Conservation (phyloP, 2,113 vertebrate species). For the Cettia cetti region DNA sequence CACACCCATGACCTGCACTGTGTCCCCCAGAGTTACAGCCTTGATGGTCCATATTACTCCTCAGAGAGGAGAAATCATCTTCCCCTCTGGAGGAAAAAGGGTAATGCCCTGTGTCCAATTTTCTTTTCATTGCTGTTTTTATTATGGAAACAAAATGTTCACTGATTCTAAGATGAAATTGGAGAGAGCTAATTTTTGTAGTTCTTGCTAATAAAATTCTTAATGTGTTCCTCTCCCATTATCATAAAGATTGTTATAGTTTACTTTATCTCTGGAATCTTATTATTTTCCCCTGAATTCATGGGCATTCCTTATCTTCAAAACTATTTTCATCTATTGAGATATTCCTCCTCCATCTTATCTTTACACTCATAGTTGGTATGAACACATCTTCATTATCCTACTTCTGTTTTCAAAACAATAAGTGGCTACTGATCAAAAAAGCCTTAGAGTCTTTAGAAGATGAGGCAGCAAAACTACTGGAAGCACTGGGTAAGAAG, state of each 20-base stretch:
- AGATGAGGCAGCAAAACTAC: not conserved
- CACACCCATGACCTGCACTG: fast-evolving
- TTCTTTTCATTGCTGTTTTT: slow-evolving; percentile 68
- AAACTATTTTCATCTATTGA: slow-evolving; percentile 27
- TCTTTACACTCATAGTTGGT: not conserved
- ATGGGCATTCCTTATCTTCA: not conserved
- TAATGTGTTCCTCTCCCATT: slow-evolving; percentile 58
- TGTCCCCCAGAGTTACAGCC: not conserved
- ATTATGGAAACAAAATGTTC: slow-evolving; percentile 65
- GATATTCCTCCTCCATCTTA: not conserved
- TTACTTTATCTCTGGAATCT: slow-evolving; percentile 49
- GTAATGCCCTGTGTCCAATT: slow-evolving; percentile 69
- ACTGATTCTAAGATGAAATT: slow-evolving; percentile 49
- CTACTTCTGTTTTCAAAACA: not conserved
- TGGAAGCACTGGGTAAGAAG: not conserved
- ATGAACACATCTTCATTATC: not conserved
- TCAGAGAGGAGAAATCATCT: slow-evolving; percentile 3
- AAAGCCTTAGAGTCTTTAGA: not conserved
- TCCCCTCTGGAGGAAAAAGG: slow-evolving; percentile 38
- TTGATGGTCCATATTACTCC: not conserved
- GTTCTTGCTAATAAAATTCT: slow-evolving; percentile 65
- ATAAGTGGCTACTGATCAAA: not conserved
- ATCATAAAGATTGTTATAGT: slow-evolving; percentile 59
- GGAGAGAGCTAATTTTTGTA: slow-evolving; percentile 60
- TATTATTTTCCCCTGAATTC: slow-evolving; percentile 46